Base-by-base conservation (phyloP, 2,797 vertebrate genomes). In the Ataeniobius toweri region DNA sequence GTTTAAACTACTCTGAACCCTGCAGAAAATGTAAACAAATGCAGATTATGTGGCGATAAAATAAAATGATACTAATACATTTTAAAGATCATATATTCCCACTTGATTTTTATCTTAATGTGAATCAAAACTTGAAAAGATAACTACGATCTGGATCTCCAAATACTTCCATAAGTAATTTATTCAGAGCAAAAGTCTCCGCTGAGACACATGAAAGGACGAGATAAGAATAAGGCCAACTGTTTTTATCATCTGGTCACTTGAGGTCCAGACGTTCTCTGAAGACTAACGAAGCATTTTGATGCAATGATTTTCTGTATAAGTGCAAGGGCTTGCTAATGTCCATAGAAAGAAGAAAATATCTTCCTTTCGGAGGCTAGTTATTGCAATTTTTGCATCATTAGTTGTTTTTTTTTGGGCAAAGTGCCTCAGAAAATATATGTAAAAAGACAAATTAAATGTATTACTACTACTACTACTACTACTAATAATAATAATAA, bases 131-230 rank as follows among this genome's bases (percentile, higher is more conserved):
- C 50, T 51, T n/a, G n/a, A 70, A 55, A 69, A 76, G 82, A 68
- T 68, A 79, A 83, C 81, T 80, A 46, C 68, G 74, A 61, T 79
- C 75, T 71, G 55, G 39, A 79, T 50, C 55, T 59, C 26, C n/a
- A 36, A 78, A 67, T 72, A 72, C 77, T 74, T 72, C 55, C 2
- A n/a, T 76, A 81, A 82, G 78, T 12, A 36, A 81, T 76, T 79
- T 76, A 20, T 80, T 80, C 46, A 0, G 58, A 78, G 78, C 75
- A 36, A 75, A 10, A 46, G 78, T 81, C 75, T 76, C 70, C 28
- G 48, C 67, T 65, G 70, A 82, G 61, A n/a, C 44, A 75, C 59
- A 31, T 73, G 78, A 80, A 69, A 56, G 55, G 28, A 59, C 63
- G 56, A 22, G 39, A 46, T 6, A 74, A 85, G 71, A 85, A 69